Percentiles rank a stretch among this genome's conserved stretches.
Conservation (phyloP, 2,888 invertebrate genomes). For the Crioceris asparagi region DNA sequence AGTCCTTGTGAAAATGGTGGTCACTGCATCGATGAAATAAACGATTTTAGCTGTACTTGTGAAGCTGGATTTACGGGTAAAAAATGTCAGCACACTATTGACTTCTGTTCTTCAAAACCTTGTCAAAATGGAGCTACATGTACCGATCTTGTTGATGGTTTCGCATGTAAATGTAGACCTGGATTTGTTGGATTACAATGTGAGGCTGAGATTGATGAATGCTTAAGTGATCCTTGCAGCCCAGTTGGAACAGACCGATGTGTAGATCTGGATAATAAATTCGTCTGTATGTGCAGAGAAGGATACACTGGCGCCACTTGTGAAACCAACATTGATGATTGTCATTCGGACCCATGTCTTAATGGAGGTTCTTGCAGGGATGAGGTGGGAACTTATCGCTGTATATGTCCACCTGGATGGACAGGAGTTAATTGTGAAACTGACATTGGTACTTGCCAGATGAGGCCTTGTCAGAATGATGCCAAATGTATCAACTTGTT, state of each 20-base stretch:
- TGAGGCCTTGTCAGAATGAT: constrained; percentile 84
- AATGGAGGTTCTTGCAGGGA: constrained; percentile 86
- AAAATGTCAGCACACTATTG: constrained; percentile 70
- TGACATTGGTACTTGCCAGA: constrained; percentile 80
- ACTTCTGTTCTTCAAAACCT: constrained; percentile 81
- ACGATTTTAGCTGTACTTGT: constrained; percentile 79
- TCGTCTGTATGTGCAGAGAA: constrained; percentile 76
- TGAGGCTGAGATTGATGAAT: constrained; percentile 88
- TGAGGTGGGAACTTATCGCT: constrained; percentile 73
- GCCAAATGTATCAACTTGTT: constrained; percentile 85
- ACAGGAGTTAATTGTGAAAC: constrained; percentile 73
- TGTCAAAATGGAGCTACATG: constrained; percentile 90
- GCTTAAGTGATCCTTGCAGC: constrained; percentile 82
- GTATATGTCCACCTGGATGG: constrained; percentile 79
- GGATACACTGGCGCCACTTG: constrained; percentile 80
- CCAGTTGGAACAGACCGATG: constrained; percentile 84
- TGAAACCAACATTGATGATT: constrained; percentile 80
- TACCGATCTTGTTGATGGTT: constrained; percentile 78
- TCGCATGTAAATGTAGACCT: constrained; percentile 84
- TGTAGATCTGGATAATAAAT: constrained; percentile 79
- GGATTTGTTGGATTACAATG: constrained; percentile 89
- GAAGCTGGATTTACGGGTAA: constrained; percentile 92
- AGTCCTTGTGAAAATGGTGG: constrained; percentile 90
- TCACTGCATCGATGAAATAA: constrained; percentile 76
- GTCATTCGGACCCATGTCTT: constrained; percentile 71